Base-by-base conservation (phyloP, 2,888 invertebrate species). In the Galeruca laticollis region DNA sequence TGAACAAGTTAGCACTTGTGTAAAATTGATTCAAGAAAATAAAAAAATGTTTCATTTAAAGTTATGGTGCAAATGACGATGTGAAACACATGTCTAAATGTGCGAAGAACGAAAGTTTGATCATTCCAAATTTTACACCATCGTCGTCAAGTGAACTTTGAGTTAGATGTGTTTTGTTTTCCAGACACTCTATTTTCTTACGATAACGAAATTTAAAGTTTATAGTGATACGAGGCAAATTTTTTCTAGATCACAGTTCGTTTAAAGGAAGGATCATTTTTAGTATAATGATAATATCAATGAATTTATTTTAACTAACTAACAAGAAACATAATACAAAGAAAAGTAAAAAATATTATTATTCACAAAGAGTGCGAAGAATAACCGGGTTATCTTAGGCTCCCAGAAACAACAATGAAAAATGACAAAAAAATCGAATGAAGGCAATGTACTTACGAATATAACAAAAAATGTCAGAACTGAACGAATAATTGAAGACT, bases 61-160 rank as follows among this genome's bases (percentile, higher is more conserved):
- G 21, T 62, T 20, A 63, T 63, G 63, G 63, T 63, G 26, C 63
- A 63, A 63, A 37, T 15, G 56, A 43, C 43, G 35, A 26, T 56
- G 4, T 18, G 8, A 54, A 63, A 54, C 63, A 63, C 54, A 63
- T 63, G 63, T 63, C 56, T 54, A 56, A 63, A 63, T 63, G 63
- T 26, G 63, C 18, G 63, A 63, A 56, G 54, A 63, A 54, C 63
- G 63, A 62, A 62, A 62, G 52, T 62, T 63, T 43, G 54, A 63
- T 54, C 43, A 43, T 63, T 63, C 37, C 54, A 56, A 63, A 63
- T 63, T 63, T 63, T 63, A 62, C 62, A 20, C 51, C 51, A 62
- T 21, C 62, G 15, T 61, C 62, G 62, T 62, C 62, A 54, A 62
- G 37, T 62, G 51, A 62, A 62, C 52, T 62, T 62, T 62, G 52